These are phyloP conservation scores for Troides aeacus DNA, from an alignment of 2,888 invertebrate genomes.

Conservation along the genomic window DNA sequence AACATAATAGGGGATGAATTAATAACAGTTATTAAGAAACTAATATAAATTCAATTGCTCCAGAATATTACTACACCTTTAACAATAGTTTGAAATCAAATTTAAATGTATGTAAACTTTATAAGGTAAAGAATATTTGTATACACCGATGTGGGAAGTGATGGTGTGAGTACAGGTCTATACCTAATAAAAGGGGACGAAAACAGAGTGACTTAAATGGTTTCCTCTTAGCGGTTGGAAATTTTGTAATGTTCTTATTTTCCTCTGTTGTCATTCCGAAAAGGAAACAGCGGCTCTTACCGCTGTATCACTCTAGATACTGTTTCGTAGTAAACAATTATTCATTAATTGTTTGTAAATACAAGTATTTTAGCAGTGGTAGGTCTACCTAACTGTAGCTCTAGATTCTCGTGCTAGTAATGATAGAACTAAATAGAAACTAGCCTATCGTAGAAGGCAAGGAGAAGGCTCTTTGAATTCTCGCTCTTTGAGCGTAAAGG, in stretches of 20 bases:
- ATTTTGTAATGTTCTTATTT: constrained; percentile 56
- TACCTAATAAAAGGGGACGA: constrained; percentile 42
- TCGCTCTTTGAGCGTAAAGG: no score
- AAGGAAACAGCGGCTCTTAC: constrained; percentile 37
- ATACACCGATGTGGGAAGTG: neutral
- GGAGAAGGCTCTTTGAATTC: no score
- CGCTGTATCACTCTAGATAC: neutral
- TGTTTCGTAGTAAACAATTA: neutral
- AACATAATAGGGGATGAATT: no score
- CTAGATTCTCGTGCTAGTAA: no score
- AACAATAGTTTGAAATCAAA: neutral
- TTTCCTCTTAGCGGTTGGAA: constrained; percentile 50
- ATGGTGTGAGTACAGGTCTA: constrained; percentile 42
- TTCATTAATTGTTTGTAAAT: no score
- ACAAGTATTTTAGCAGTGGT: no score
- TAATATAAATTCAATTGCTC: no score
- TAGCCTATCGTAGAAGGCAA: no score
- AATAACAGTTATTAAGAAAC: no score
- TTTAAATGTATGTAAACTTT: neutral
- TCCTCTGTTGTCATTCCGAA: constrained; percentile 49
- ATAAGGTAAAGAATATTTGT: neutral
- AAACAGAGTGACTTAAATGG: constrained; percentile 64
- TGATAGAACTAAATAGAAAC: no score
- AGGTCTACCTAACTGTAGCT: no score
- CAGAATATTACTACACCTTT: no score